A percentile compares a stretch with the other conserved stretches of the same genome.
Evolutionary conservation across 2,797 vertebrate genomes (phyloP).

Genomic region (Sebastiscus tertius): DNA sequence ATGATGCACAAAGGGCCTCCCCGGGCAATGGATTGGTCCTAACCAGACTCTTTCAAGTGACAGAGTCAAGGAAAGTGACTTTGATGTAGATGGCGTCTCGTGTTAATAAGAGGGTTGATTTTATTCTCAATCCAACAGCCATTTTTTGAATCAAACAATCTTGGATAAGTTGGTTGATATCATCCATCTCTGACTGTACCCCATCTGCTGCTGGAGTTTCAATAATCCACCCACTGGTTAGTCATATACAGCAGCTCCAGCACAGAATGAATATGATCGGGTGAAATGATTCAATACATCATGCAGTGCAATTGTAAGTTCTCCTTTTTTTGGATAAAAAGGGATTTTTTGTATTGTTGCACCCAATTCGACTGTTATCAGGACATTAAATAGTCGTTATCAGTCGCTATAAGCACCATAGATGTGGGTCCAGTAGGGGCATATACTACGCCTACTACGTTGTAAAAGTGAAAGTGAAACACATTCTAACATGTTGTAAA

Average conservation of each 20-base stretch:
- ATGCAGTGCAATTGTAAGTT: not conserved
- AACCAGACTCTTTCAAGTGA: conserved; percentile 54
- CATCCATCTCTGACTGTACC: conserved; percentile 6
- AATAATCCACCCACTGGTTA: not conserved
- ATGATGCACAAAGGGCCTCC: conserved; percentile 68
- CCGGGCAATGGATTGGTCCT: conserved; percentile 49
- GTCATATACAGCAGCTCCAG: not conserved
- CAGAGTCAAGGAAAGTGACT: conserved; percentile 32
- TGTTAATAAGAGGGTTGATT: conserved; percentile 43
- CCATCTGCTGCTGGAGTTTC: not conserved
- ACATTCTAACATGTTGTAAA: no score
- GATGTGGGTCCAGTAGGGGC: no score
- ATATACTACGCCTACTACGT: no score
- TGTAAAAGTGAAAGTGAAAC: no score
- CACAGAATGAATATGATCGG: not conserved
- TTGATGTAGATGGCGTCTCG: conserved; percentile 50
- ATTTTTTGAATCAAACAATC: conserved; percentile 43
- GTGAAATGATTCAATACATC: not conserved
- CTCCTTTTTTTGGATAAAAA: not conserved
- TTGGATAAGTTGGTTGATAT: conserved; percentile 50
- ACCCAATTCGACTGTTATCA: no score
- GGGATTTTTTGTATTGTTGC: not conserved
- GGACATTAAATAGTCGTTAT: no score
- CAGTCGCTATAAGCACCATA: no score
- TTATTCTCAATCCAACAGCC: conserved; percentile 29